Base-by-base conservation (phyloP, 2,113 vertebrate species). In the Galeopterus variegatus region DNA sequence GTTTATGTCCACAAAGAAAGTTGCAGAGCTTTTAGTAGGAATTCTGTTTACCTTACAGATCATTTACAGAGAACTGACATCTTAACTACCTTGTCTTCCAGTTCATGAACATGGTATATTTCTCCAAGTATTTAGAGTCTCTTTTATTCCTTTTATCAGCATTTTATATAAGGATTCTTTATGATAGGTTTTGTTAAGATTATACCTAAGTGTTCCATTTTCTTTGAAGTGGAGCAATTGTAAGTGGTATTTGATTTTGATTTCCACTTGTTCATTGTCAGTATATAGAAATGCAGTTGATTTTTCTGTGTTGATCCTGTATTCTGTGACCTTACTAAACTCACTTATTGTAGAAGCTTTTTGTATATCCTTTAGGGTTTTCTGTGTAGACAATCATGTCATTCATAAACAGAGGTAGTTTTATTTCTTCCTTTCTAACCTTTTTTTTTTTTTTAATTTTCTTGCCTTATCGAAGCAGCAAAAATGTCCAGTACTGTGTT, bases 1-100 rank as follows among this genome's bases (percentile, higher is more conserved):
- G 11, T 90, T 19, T 69, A 7, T 77, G 14, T 92, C 73, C 50
- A n/a, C 23, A 80, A 54, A 54, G 54, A 81, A 86, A 72, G 9
- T 77, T 89, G 18, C 50, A 80, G 80, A 84, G 41, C 31, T 91
- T 90, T 87, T 80, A 62, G 54, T 79, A 90, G 69, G 69, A 95
- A 62, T 58, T 84, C 17, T 52, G 24, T 94, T 60, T 90, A 87
- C 87, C 45, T 7, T 79, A 28, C 15, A 70, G 31, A 41, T 75
- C 36, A 9, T 36, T 79, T 62, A 84, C 50, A 13, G 52, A 75
- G 2, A 60, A 70, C 8, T 19, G 26, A 26, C 41, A 28, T 70
- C 12, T 95, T 80, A 54, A 21, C 24, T 72, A 70, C 26, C 26
- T 6, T 19, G 8, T 41, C 24, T 94, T 33, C 3, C 26, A 72